phyloP scores from a whole-genome alignment of 2,888 invertebrate genomes.

The Gerris lacustris region DNA sequence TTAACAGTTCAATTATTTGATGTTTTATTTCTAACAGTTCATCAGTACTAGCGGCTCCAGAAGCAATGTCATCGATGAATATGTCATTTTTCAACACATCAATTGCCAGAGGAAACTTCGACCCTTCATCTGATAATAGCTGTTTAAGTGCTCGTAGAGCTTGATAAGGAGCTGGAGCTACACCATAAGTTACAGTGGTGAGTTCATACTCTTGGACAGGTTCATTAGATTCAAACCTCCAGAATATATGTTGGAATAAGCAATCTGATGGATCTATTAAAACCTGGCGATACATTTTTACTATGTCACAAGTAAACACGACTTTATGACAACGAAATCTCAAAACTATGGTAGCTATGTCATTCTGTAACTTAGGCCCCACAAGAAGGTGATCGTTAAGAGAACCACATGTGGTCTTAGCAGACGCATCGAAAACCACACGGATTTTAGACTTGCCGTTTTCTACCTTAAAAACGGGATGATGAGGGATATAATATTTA shows the following conservation, averaged over 20 bases:
- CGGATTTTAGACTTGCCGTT: not conserved
- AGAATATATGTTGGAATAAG: not conserved
- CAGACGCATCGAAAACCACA: constrained; percentile 8
- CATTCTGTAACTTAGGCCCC: constrained; percentile 16
- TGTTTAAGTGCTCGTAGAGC: no score
- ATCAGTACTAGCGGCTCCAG: not conserved
- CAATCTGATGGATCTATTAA: not conserved
- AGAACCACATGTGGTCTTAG: not conserved
- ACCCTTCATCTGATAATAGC: no score
- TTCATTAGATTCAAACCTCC: not conserved
- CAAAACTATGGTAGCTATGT: not conserved
- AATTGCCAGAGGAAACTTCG: no score
- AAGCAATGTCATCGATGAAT: not conserved
- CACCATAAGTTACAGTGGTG: no score
- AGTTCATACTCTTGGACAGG: not conserved
- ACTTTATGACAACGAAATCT: not conserved
- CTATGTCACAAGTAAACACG: not conserved
- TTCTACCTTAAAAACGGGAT: not conserved
- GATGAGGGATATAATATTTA: not conserved
- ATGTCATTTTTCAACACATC: no score
- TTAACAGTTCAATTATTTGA: not conserved
- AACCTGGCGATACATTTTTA: not conserved
- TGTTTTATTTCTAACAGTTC: not conserved
- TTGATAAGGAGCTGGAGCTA: no score
- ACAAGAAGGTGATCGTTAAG: constrained; percentile 10